Evolutionary conservation across 2,888 invertebrate species (phyloP).

Genomic region (Crematogaster levior): DNA sequence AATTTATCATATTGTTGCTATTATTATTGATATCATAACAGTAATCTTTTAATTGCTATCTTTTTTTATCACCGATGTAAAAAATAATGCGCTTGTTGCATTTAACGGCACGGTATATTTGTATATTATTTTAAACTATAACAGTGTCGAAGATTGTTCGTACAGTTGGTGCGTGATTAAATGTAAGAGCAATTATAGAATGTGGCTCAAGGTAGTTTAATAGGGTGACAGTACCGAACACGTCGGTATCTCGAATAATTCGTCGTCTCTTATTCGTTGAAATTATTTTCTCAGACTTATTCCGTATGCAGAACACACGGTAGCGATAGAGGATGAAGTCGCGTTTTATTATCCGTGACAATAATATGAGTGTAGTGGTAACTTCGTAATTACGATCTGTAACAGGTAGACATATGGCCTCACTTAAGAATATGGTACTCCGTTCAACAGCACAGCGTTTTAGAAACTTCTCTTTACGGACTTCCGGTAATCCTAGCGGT

Average conservation of each 20-base stretch:
- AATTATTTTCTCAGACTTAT: constrained; percentile 34
- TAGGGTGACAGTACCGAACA: neutral
- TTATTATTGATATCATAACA: constrained; percentile 1
- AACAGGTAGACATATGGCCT: constrained; percentile 38
- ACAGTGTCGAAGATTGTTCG: neutral
- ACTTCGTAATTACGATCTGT: constrained; percentile 40
- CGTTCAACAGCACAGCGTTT: constrained; percentile 23
- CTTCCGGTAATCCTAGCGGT: constrained; percentile 15
- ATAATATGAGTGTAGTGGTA: constrained; percentile 20
- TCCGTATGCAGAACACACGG: constrained; percentile 33
- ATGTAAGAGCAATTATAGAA: constrained; percentile 17
- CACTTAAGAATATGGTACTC: constrained; percentile 24
- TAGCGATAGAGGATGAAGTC: neutral
- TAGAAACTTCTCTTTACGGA: constrained; percentile 39
- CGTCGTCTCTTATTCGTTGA: constrained; percentile 19
- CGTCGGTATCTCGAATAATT: constrained; percentile 15
- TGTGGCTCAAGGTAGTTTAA: neutral
- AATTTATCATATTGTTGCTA: neutral
- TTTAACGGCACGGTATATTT: neutral
- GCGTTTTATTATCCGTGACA: constrained; percentile 29
- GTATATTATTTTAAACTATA: neutral
- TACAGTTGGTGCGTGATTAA: constrained; percentile 25
- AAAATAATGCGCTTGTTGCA: neutral
- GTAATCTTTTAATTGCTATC: neutral
- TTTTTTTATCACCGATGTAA: neutral